Conservation (phyloP, 2,797 vertebrate species). For the Kryptopterus vitreolus region DNA sequence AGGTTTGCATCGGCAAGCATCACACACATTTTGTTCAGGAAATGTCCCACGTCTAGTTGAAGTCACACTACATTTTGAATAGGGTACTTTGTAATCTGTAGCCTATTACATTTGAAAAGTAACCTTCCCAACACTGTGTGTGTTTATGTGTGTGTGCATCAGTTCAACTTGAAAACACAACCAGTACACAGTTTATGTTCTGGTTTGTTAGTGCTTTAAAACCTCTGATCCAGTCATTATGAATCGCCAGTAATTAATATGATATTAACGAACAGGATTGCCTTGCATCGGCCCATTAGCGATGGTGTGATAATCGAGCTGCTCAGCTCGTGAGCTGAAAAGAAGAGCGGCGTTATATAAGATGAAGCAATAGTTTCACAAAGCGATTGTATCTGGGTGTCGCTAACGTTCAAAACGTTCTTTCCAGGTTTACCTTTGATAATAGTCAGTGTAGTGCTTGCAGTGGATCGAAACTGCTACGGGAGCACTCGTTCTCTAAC, state of each 20-base stretch:
- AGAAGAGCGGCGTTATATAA: background rate
- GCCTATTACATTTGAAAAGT: no score
- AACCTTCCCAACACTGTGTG: no score
- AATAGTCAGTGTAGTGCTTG: conserved; percentile 75
- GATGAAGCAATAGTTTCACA: background rate
- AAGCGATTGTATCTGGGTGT: background rate
- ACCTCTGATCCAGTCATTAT: background rate
- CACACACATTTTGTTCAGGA: no score
- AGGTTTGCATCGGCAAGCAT: no score
- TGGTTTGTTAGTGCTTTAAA: background rate
- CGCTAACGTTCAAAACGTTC: conserved; percentile 16
- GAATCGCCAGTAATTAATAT: background rate
- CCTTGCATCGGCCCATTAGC: background rate
- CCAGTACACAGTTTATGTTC: background rate
- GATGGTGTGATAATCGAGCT: background rate
- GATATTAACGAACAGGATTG: background rate
- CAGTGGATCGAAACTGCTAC: conserved; percentile 77
- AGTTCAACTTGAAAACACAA: background rate
- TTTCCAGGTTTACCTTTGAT: conserved; percentile 72
- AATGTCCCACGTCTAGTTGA: no score
- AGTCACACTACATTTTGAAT: no score
- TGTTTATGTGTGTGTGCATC: no score
- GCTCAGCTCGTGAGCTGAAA: background rate
- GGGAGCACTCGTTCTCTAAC: conserved; percentile 55
- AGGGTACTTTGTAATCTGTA: no score